These are phyloP conservation scores for Gracilinanus agilis DNA, from an alignment of 2,113 vertebrate genomes.

Conservation along the genomic window DNA sequence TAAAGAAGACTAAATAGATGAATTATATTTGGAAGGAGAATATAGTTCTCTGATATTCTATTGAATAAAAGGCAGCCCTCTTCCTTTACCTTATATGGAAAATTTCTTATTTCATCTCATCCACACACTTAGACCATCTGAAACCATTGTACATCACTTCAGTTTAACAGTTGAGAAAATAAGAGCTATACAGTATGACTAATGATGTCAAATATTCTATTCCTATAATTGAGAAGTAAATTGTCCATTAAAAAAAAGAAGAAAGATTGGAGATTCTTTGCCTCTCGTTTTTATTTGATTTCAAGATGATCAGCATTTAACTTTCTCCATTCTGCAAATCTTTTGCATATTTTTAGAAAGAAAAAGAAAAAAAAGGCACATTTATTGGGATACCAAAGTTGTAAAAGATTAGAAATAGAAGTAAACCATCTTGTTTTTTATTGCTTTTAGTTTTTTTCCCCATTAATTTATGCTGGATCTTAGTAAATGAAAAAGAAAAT, in stretches of 20 bases:
- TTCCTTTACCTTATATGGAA: not conserved
- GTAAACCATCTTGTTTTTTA: not conserved
- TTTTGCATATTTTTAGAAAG: not conserved
- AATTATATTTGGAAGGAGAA: not conserved
- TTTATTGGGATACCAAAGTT: not conserved
- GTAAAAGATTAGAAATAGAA: not conserved
- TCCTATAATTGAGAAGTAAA: not conserved
- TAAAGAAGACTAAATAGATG: not conserved
- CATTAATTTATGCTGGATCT: not conserved
- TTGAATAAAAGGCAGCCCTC: not conserved
- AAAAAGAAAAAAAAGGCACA: not conserved
- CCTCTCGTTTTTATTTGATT: not conserved
- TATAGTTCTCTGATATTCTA: too few relatives aligned
- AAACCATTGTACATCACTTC: not conserved
- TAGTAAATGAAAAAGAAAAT: not conserved
- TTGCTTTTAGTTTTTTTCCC: not conserved
- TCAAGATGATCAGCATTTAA: not conserved
- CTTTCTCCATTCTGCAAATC: not conserved
- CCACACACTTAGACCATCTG: not conserved
- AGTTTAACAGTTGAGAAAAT: not conserved
- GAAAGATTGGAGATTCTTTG: not conserved
- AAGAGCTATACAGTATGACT: not conserved
- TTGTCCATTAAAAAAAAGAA: not conserved
- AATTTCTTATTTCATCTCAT: not conserved
- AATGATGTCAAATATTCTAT: not conserved